phyloP scores from a whole-genome alignment of 2,797 vertebrate genomes.

The Brotogeris chrysoptera region DNA sequence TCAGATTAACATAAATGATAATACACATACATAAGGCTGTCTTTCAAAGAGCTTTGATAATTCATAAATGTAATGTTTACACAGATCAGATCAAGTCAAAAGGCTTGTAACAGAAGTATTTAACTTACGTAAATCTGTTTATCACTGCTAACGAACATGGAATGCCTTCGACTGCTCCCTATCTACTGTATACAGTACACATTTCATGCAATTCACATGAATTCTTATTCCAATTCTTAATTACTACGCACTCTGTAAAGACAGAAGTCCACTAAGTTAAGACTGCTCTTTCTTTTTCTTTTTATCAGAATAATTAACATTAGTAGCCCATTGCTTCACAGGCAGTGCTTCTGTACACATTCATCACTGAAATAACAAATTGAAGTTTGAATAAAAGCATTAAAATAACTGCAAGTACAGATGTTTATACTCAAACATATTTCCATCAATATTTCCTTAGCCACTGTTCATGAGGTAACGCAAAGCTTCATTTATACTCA shows the following conservation, averaged over 20 bases:
- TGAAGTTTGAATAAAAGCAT: neutral
- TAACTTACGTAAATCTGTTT: conserved; percentile 45
- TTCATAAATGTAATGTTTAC: conserved; percentile 26
- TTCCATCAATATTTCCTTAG: neutral
- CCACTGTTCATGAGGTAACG: neutral
- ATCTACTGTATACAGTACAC: conserved; percentile 10
- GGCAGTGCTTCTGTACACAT: neutral
- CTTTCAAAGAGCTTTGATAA: conserved; percentile 39
- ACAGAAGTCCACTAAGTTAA: conserved; percentile 34
- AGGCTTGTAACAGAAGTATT: conserved; percentile 5
- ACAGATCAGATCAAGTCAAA: conserved; percentile 47
- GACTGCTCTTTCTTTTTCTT: conserved; percentile 41
- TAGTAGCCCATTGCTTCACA: neutral
- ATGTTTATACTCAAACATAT: neutral
- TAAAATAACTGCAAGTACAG: neutral
- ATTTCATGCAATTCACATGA: neutral
- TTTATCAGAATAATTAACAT: conserved; percentile 62
- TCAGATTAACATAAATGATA: conserved; percentile 13
- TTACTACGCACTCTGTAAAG: conserved; percentile 36
- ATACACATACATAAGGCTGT: conserved; percentile 2
- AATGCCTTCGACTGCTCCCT: conserved; percentile 16
- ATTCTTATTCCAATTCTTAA: conserved; percentile 58
- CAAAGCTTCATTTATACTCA: neutral
- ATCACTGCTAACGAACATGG: conserved; percentile 1
- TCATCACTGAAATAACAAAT: neutral